These are phyloP conservation scores for Charadrius vociferus DNA, from an alignment of 2,113 vertebrate genomes.

Conservation along the genomic window DNA sequence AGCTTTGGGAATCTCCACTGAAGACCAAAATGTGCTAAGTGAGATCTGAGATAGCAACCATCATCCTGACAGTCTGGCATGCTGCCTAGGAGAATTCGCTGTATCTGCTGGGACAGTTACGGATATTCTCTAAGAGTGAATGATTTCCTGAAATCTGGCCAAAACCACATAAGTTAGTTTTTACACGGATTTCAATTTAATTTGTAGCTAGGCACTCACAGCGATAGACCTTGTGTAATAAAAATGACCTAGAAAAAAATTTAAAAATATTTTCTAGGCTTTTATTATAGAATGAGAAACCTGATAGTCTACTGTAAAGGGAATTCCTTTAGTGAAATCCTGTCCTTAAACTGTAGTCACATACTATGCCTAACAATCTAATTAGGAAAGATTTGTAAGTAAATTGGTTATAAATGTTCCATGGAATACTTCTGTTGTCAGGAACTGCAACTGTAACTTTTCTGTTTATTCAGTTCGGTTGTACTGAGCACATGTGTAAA, in stretches of 20 bases:
- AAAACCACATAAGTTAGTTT: background rate
- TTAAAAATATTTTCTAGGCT: background rate
- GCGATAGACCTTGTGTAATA: background rate
- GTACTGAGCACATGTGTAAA: background rate
- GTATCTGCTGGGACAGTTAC: background rate
- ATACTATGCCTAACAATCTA: background rate
- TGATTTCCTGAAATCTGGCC: background rate
- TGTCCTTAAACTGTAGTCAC: background rate
- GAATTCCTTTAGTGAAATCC: background rate
- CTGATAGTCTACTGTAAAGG: background rate
- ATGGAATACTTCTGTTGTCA: background rate
- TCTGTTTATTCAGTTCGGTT: background rate
- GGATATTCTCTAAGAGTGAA: background rate
- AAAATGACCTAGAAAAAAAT: background rate
- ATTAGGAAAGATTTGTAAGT: background rate
- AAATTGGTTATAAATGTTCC: background rate
- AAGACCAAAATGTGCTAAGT: background rate
- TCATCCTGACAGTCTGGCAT: background rate
- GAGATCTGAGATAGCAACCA: background rate
- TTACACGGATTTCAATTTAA: background rate
- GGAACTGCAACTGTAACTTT: background rate
- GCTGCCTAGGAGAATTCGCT: background rate
- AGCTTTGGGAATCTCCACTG: slow-evolving; percentile 13
- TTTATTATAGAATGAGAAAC: background rate
- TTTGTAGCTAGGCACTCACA: background rate